Evolutionary conservation across 2,113 vertebrate species (phyloP).

Genomic region (Ciconia boyciana): DNA sequence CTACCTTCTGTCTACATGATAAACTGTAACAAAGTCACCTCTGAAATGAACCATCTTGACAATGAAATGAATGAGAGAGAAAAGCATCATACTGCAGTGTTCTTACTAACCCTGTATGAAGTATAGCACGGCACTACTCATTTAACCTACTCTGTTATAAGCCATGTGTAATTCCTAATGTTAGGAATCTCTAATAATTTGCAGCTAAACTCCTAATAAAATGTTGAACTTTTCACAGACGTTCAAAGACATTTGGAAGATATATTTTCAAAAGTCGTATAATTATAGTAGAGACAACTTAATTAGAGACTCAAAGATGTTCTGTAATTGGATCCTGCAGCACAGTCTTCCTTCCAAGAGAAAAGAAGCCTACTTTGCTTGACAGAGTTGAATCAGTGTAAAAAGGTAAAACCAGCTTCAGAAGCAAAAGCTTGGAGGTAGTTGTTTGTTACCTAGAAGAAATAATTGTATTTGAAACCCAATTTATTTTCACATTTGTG

Average conservation of each 20-base stretch:
- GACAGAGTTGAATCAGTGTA: background rate
- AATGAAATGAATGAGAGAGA: background rate
- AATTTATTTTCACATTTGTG: background rate
- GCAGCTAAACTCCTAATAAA: background rate
- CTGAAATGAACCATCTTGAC: background rate
- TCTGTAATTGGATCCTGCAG: constrained; percentile 29
- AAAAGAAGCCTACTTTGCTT: background rate
- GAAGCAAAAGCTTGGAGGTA: background rate
- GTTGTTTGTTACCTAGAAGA: background rate
- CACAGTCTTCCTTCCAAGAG: background rate
- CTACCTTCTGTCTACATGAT: background rate
- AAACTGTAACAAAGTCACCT: background rate
- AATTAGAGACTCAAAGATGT: constrained; percentile 24
- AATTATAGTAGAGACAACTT: constrained; percentile 25
- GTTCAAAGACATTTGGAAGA: background rate
- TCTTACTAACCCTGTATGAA: background rate
- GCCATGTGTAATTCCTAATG: background rate
- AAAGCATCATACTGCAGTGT: background rate
- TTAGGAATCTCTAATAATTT: background rate
- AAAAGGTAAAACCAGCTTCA: background rate
- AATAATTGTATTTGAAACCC: background rate
- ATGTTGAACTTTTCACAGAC: background rate
- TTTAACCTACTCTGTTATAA: background rate
- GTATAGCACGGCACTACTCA: background rate
- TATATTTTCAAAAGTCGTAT: constrained; percentile 11